Evolutionary conservation across 2,113 vertebrate genomes (phyloP).

Genomic region (Dicerorhinus sumatrensis): DNA sequence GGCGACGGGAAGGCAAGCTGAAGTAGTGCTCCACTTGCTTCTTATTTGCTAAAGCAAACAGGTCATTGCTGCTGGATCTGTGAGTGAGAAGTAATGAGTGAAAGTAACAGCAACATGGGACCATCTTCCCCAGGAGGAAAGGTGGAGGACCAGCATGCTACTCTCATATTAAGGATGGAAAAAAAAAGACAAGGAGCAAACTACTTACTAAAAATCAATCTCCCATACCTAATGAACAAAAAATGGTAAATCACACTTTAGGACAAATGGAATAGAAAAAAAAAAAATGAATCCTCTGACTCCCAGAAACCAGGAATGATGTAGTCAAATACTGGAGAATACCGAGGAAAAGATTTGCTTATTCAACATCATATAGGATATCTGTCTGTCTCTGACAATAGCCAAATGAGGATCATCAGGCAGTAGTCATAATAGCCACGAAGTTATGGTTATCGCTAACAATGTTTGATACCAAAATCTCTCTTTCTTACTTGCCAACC

Average conservation of each 20-base stretch:
- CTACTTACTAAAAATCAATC: neutral
- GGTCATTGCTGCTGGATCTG: neutral
- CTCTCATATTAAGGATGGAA: neutral
- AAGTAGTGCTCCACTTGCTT: neutral
- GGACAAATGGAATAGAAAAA: neutral
- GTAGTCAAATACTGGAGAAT: neutral
- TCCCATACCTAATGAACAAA: neutral
- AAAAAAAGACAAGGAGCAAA: neutral
- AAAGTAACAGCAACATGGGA: neutral
- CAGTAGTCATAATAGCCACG: neutral
- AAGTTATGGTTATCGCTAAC: neutral
- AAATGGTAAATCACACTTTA: neutral
- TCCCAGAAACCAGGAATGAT: neutral
- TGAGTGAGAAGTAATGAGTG: neutral
- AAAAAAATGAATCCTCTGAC: neutral
- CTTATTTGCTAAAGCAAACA: neutral
- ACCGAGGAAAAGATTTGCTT: neutral
- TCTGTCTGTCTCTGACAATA: neutral
- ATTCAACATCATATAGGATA: neutral
- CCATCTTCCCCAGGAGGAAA: neutral
- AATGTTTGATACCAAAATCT: neutral
- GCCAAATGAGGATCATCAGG: neutral
- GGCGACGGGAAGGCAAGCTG: neutral
- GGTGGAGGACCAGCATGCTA: neutral
- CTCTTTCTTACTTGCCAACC: neutral